Conservation (phyloP, 2,797 vertebrate species). For the Antrozous pallidus region DNA sequence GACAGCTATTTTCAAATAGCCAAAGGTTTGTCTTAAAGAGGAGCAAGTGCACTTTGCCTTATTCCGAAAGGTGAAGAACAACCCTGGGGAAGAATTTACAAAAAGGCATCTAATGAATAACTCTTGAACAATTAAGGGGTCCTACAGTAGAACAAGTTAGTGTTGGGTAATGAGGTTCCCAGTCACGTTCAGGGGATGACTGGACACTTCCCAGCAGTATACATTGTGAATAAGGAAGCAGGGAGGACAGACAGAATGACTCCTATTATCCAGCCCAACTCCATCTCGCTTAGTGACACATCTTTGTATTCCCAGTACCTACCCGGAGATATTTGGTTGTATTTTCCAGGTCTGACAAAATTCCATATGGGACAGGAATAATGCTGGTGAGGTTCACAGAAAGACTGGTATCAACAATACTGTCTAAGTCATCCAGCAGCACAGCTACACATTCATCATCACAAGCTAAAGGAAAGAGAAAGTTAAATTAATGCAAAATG, state of each 20-base stretch:
- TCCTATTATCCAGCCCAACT: neutral
- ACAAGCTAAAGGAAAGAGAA: slow-evolving; percentile 86
- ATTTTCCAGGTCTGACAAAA: slow-evolving; percentile 87
- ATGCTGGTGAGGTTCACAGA: slow-evolving; percentile 86
- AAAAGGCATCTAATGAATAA: neutral
- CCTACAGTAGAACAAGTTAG: neutral
- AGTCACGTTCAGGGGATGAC: neutral
- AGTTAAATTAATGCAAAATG: neutral
- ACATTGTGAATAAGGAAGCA: neutral
- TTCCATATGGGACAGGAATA: slow-evolving; percentile 80
- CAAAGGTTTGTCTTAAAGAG: neutral
- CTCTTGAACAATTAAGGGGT: neutral
- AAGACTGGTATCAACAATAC: slow-evolving; percentile 71
- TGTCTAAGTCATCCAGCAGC: slow-evolving; percentile 87
- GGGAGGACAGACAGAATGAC: neutral
- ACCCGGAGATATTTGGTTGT: slow-evolving; percentile 86
- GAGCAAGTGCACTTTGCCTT: fast-evolving
- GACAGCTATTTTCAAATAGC: neutral
- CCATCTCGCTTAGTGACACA: neutral
- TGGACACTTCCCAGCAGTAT: fast-evolving
- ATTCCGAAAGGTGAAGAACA: neutral
- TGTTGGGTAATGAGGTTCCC: fast-evolving
- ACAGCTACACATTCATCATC: slow-evolving; percentile 89
- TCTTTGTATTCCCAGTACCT: neutral
- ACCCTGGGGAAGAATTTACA: neutral